Base-by-base conservation (phyloP, 2,113 vertebrate genomes). In the Camelus dromedarius region DNA sequence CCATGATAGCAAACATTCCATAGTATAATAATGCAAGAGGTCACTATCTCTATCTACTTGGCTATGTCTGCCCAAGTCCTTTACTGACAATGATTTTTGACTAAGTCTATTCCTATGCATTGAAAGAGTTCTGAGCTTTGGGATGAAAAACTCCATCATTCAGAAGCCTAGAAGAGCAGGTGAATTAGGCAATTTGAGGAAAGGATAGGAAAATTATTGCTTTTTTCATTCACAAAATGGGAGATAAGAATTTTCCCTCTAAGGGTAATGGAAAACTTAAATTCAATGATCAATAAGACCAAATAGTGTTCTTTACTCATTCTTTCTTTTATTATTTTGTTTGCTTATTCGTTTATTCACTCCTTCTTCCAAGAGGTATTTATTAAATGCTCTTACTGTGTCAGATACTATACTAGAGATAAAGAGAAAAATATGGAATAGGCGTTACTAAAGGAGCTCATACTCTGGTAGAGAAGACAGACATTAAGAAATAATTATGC, bases 301-400 rank as follows among this genome's bases (percentile, higher is more conserved):
- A 82, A 82, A 35, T 58, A 54, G 9, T 79, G 3, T 86, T 79
- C 26, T 67, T 87, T 42, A 77, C 38, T 56, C 2, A 52, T 56
- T 75, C 24, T 87, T 96, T 66, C 9, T 52, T 69, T 82, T 95
- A 81, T 70, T 69, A 62, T 35, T 62, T 81, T 81, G 64, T 70
- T 81, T 86, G 15, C 52, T 77, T 11, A 73, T 24, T 28, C 20
- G 54, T 69, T 85, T 28, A 38, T 92, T 58, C 32, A 20, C 30
- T 26, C 80, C 26, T 80, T 2, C 30, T 73, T 95, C 83, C 42
- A 91, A 73, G 12, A 85, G 42, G 18, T 75, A 67, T 26, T 64
- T 91, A 79, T 73, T 83, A 93, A 89, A 85, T 42, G 5, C 1
- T 11, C 8, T 22, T 67, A 70, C 38, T 56, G 42, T 85, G 28